These are phyloP conservation scores for Caenorhabditis plicata DNA, from an alignment of 2,888 invertebrate species.

Conservation along the genomic window DNA sequence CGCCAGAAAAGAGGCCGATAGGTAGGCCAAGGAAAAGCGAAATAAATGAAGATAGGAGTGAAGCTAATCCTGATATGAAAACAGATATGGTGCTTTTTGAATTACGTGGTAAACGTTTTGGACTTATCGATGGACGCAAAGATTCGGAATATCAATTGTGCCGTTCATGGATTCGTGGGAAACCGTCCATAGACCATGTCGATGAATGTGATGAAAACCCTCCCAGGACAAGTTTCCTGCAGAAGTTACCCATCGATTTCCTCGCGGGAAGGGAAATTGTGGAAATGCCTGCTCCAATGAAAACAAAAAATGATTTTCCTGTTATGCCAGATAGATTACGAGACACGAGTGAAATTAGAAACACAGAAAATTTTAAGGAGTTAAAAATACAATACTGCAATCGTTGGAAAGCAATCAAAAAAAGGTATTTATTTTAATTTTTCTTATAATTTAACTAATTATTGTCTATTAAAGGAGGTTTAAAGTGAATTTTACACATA, in stretches of 20 bases:
- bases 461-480: neutral
- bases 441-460: neutral
- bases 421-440: conserved; percentile 25
- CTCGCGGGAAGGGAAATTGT: conserved; percentile 49
- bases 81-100: conserved; percentile 43
- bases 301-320: conserved; percentile 9
- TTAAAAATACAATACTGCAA: conserved; percentile 38
- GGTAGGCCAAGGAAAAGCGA: too few relatives aligned
- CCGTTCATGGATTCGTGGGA: conserved; percentile 58
- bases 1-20: neutral
- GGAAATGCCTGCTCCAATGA: conserved; percentile 38
- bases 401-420: conserved; percentile 55
- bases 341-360: too few relatives aligned
- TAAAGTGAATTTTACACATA: too few relatives aligned
- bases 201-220: conserved; percentile 17
- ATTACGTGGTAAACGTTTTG: conserved; percentile 61
- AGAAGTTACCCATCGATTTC: too few relatives aligned
- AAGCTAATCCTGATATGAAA: neutral
- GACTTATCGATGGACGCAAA: conserved; percentile 44
- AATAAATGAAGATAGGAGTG: neutral
- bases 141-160: conserved; percentile 50
- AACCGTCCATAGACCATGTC: too few relatives aligned
- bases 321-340: too few relatives aligned
- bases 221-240: too few relatives aligned
- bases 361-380: conserved; percentile 7